Conservation (phyloP, 2,888 invertebrate species). For the Drosophila melanosoma region DNA sequence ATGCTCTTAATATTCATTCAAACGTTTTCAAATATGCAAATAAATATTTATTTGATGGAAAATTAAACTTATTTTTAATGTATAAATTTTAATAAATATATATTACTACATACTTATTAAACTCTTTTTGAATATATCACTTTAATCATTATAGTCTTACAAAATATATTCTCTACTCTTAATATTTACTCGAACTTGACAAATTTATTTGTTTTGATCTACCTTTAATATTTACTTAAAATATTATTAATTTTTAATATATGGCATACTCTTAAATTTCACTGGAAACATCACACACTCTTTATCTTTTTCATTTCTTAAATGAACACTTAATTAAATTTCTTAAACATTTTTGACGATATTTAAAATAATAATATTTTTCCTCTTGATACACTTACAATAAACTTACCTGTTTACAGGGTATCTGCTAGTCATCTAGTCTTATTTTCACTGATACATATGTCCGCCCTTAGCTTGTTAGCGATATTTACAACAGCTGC, state of each 20-base stretch:
- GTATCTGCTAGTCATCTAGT: constrained; percentile 2
- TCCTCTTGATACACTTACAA: too few species aligned
- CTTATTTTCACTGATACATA: neutral
- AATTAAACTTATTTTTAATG: too few species aligned
- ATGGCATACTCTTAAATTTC: neutral
- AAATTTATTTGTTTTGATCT: too few species aligned
- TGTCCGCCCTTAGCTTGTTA: constrained; percentile 50
- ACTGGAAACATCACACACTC: neutral
- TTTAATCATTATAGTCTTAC: neutral
- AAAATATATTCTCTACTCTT: neutral
- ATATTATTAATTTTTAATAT: too few species aligned
- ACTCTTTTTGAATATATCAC: neutral
- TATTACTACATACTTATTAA: neutral
- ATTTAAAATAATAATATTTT: too few species aligned
- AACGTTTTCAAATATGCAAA: too few species aligned
- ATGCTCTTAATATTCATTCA: neutral
- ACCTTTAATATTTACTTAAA: too few species aligned
- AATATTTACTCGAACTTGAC: too few species aligned
- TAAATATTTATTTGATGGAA: too few species aligned
- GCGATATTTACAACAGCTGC: constrained; percentile 61
- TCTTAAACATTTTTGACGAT: too few species aligned
- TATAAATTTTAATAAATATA: too few species aligned
- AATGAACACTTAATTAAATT: neutral
- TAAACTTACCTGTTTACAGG: neutral
- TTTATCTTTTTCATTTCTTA: neutral